Conservation (phyloP, 2,113 vertebrate species). For the Rhegmatorhina hoffmannsi region DNA sequence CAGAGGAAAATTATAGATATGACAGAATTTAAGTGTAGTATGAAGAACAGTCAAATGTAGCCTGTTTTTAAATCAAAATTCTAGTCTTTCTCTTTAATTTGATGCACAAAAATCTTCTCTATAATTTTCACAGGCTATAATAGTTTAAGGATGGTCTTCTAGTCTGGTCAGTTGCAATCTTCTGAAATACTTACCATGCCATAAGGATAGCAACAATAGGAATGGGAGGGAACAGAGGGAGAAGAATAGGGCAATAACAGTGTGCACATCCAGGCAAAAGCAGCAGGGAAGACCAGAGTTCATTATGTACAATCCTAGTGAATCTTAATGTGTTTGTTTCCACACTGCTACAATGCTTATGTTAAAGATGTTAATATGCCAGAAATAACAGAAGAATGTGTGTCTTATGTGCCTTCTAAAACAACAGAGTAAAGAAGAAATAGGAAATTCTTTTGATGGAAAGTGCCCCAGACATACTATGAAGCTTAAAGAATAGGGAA, state of each 20-base stretch:
- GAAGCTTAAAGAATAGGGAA: not conserved
- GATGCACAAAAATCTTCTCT: not conserved
- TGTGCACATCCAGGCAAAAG: not conserved
- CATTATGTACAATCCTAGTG: not conserved
- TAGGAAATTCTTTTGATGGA: not conserved
- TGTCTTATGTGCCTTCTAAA: not conserved
- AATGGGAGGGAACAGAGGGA: not conserved
- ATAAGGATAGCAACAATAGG: not conserved
- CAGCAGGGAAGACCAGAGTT: not conserved
- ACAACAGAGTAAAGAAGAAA: not conserved
- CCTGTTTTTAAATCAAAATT: not conserved
- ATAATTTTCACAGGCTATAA: not conserved
- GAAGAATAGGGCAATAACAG: not conserved
- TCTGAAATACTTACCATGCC: not conserved
- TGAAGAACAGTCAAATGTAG: not conserved
- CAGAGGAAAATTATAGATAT: conserved; percentile 13
- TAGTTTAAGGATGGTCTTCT: not conserved
- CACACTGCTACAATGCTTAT: not conserved
- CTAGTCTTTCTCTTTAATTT: conserved; percentile 2
- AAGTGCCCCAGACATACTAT: not conserved
- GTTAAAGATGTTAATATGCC: not conserved
- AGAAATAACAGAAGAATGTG: not conserved
- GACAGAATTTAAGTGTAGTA: not conserved
- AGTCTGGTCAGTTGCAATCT: not conserved
- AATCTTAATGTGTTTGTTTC: not conserved